These are phyloP conservation scores for Catalaphyllia jardinei DNA, from an alignment of 64 coral and sea anemone species.

Conservation along the genomic window DNA sequence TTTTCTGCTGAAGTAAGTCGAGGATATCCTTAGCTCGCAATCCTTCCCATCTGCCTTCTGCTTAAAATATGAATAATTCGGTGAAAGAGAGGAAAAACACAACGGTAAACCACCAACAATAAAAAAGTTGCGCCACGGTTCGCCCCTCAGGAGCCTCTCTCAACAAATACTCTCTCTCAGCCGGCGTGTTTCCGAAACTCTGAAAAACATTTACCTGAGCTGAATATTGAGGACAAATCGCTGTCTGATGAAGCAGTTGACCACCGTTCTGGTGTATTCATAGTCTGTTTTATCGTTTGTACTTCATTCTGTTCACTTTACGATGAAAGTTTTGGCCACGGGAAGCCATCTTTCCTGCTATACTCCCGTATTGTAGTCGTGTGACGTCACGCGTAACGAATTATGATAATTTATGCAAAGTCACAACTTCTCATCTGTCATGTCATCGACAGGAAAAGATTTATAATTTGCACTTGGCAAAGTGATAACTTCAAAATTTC, in stretches of 20 bases:
- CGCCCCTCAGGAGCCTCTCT: conserved; percentile 10
- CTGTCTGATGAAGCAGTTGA: conserved; percentile 99
- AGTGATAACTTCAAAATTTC: background rate
- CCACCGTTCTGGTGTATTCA: conserved; percentile 98
- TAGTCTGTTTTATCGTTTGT: conserved; percentile 69
- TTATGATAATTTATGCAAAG: conserved; percentile 87
- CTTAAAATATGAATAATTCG: conserved; percentile 44
- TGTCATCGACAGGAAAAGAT: conserved; percentile 35
- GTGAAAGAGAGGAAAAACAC: conserved; percentile 24
- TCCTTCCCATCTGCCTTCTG: conserved; percentile 75
- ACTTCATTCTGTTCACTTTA: conserved; percentile 96
- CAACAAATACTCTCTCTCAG: conserved; percentile 31
- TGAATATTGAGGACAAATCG: conserved; percentile 89
- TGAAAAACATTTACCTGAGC: conserved; percentile 66
- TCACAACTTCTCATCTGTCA: background rate
- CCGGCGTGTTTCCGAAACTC: conserved; percentile 17
- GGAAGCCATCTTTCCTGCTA: conserved; percentile 89
- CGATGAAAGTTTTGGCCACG: conserved; percentile 91
- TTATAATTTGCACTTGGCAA: background rate
- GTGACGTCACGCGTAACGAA: conserved; percentile 83
- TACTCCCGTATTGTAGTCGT: conserved; percentile 12
- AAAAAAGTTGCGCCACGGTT: conserved; percentile 23
- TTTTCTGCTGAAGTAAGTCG: conserved; percentile 77
- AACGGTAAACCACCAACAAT: background rate
- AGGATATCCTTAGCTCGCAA: conserved; percentile 90